Base-by-base conservation (phyloP, 2,888 invertebrate species). In the Drosophila cognata region DNA sequence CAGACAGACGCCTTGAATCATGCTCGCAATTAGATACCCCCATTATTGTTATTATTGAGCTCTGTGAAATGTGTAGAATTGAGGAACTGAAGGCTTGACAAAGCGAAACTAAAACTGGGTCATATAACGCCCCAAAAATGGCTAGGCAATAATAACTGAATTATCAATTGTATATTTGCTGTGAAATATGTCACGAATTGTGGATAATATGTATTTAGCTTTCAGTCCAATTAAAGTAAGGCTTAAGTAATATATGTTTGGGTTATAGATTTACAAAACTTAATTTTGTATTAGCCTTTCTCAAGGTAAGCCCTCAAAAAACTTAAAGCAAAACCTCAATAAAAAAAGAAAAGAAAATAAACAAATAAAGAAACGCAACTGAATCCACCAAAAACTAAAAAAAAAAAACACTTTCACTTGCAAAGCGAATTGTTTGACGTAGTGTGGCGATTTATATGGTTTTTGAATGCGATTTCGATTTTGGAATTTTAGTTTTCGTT, bases 361-460 rank as follows among this genome's bases (percentile, higher is more conserved):
- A 53, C 36, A 64, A 63, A 73, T 66, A 52, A 31, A 48, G 43
- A 71, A 71, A 70, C 50, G 48, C 43, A 64, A 67, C 36, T 25
- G n/a, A 60, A 65, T 25, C 46, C 18, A 51, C 46, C 13, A 51
- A 50, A 28, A 36, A 36, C 5, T 28, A 18, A 28, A 56, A 41
- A 21, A 57, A 74, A 56, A 55, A 71, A 74, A 74, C 82, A 86
- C 86, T 86, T 86, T 86, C 86, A 88, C 86, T 86, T 61, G 43
- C 33, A 56, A 16, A 13, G 31, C 35, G 71, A 33, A 73, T 58
- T 35, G 61, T 48, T 48, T 36, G 48, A 51, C 43, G 68, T 52
- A 51, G 11, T 38, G 50, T 25, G 31, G 21, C 43, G 21, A 66
- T 48, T 55, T 48, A 41, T 51, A 48, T 59, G 62, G 33, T 8